These are phyloP conservation scores for Trichogramma evanescens DNA, from an alignment of 2,888 invertebrate genomes.

Conservation along the genomic window DNA sequence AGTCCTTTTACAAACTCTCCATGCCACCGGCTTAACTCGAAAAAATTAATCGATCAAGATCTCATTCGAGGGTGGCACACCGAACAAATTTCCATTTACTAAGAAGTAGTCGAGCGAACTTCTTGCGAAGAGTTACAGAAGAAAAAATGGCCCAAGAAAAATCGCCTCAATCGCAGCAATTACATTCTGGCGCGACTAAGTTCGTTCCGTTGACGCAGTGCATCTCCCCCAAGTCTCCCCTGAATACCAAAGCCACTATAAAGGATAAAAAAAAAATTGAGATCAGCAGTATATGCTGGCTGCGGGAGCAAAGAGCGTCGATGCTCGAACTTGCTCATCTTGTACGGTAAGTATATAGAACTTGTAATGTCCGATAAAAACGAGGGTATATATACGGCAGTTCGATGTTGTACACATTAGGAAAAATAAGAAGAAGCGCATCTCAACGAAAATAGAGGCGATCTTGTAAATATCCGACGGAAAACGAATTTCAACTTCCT, in stretches of 20 bases:
- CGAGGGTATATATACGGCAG: neutral
- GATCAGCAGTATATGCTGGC: too few species aligned
- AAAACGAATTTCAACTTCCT: conserved; percentile 15
- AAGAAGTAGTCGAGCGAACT: neutral
- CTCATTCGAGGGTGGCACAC: neutral
- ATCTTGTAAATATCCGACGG: conserved; percentile 17
- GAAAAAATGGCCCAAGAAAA: neutral
- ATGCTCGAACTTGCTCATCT: too few species aligned
- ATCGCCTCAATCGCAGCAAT: too few species aligned
- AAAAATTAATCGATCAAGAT: conserved; percentile 17
- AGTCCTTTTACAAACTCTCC: too few species aligned
- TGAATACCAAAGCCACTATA: too few species aligned
- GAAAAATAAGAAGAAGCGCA: neutral
- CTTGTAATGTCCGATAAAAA: too few species aligned
- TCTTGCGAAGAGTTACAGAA: neutral
- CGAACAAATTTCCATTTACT: conserved; percentile 11
- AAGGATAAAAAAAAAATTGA: too few species aligned
- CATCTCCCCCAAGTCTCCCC: too few species aligned
- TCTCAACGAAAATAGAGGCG: conserved; percentile 17
- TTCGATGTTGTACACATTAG: neutral
- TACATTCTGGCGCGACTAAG: too few species aligned
- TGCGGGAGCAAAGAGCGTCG: too few species aligned
- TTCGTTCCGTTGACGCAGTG: too few species aligned
- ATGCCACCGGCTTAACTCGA: neutral
- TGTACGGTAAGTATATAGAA: too few species aligned